Conservation (phyloP, 2,113 vertebrate species). For the Myodes glareolus region DNA sequence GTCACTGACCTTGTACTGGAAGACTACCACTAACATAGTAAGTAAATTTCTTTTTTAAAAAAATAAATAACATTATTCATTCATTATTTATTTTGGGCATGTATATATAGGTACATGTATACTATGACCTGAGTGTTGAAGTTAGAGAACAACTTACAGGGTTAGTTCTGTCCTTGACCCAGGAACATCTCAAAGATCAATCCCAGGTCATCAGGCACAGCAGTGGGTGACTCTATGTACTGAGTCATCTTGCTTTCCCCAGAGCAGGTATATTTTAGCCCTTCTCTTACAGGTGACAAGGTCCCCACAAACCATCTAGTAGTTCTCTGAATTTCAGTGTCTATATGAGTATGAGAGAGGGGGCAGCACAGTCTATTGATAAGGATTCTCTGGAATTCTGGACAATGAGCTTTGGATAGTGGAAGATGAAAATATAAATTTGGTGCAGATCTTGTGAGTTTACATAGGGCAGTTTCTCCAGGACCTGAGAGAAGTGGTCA, state of each 20-base stretch:
- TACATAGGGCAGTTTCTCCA: background rate
- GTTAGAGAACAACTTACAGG: background rate
- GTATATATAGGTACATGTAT: background rate
- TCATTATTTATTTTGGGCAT: background rate
- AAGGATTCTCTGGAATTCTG: background rate
- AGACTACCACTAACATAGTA: background rate
- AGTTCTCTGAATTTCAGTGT: background rate
- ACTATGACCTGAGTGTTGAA: background rate
- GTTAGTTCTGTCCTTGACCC: background rate
- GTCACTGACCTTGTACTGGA: background rate
- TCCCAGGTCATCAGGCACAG: background rate
- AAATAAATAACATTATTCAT: background rate
- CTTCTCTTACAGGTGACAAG: background rate
- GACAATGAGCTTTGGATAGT: background rate
- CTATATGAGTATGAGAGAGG: no score
- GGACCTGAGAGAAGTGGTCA: background rate
- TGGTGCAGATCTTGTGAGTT: background rate
- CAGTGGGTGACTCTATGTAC: background rate
- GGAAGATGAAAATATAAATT: background rate
- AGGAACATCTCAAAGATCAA: background rate
- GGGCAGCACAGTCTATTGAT: rapidly evolving
- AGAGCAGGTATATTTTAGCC: background rate
- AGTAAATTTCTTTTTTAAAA: background rate
- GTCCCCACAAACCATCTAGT: no score
- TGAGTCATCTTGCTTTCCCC: background rate